phyloP scores from a whole-genome alignment of 2,797 vertebrate species.

The Microcaecilia unicolor region DNA sequence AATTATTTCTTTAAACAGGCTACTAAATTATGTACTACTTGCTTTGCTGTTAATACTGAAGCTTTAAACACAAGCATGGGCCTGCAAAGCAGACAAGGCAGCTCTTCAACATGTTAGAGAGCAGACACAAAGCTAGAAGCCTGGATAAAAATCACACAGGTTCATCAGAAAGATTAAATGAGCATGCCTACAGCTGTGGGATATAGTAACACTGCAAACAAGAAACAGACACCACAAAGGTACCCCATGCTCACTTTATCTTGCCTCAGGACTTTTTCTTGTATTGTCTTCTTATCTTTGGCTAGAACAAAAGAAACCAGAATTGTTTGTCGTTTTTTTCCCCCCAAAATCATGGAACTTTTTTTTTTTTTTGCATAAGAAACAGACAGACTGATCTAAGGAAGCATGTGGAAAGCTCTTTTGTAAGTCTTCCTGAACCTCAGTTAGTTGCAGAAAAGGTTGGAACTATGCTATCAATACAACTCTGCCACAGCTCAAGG shows the following conservation, averaged over 20 bases:
- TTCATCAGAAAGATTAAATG: slow-evolving; percentile 4
- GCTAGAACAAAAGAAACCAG: slow-evolving; percentile 46
- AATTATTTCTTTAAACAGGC: too few relatives aligned
- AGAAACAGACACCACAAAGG: slow-evolving; percentile 21
- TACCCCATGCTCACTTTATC: slow-evolving; percentile 35
- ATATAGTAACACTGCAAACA: slow-evolving; percentile 11
- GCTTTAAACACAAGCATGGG: too few relatives aligned
- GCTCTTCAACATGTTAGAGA: too few relatives aligned
- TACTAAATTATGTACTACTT: too few relatives aligned
- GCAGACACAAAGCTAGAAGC: slow-evolving; percentile 10
- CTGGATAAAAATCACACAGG: not conserved
- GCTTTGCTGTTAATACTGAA: too few relatives aligned
- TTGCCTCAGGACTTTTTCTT: slow-evolving; percentile 38
- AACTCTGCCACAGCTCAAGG: too few relatives aligned
- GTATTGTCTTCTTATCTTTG: slow-evolving; percentile 45
- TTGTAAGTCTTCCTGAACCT: not conserved
- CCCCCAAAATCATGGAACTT: not conserved
- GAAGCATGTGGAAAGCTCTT: not conserved
- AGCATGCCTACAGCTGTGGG: slow-evolving; percentile 17
- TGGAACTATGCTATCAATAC: too few relatives aligned
- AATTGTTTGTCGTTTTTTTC: too few relatives aligned
- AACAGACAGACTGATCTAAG: not conserved
- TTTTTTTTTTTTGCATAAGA: slow-evolving; percentile 20
- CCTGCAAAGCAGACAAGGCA: too few relatives aligned
- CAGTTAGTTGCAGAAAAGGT: too few relatives aligned